Evolutionary conservation across 2,113 vertebrate species (phyloP).

Genomic region (Rallus limicola): DNA sequence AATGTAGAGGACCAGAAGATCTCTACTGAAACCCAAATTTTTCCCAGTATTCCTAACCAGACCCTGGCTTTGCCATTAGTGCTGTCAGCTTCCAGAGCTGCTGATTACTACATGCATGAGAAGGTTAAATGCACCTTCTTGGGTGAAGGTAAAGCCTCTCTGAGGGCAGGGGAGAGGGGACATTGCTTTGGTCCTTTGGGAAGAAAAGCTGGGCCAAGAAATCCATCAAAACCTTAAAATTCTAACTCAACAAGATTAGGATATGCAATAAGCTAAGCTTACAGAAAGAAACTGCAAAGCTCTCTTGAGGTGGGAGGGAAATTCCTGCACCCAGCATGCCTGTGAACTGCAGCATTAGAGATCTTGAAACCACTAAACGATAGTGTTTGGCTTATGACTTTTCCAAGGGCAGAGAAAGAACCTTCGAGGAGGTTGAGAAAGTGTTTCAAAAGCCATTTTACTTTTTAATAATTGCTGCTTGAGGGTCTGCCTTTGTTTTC

Average conservation of each 20-base stretch:
- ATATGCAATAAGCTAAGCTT: background rate
- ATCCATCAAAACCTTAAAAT: background rate
- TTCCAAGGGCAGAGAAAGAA: background rate
- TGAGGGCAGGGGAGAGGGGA: background rate
- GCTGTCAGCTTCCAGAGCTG: background rate
- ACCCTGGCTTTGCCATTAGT: background rate
- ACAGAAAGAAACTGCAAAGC: background rate
- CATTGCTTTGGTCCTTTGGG: background rate
- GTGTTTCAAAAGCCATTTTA: background rate
- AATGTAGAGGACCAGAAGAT: background rate
- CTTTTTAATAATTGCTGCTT: conserved; percentile 8
- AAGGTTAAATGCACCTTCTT: background rate
- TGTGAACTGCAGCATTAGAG: background rate
- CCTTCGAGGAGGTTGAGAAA: background rate
- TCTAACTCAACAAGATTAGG: background rate
- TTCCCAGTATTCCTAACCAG: background rate
- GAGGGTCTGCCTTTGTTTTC: background rate
- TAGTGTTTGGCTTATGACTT: background rate
- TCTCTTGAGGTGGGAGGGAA: background rate
- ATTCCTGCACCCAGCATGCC: background rate
- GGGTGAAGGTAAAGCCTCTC: background rate
- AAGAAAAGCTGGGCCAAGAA: background rate
- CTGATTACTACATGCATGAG: background rate
- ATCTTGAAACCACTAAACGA: background rate
- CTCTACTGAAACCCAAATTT: background rate